A percentile compares a stretch with the other conserved stretches of the same genome.
These are phyloP conservation scores for Dasypus novemcinctus DNA, from an alignment of 2,113 vertebrate genomes.

Conservation along the genomic window DNA sequence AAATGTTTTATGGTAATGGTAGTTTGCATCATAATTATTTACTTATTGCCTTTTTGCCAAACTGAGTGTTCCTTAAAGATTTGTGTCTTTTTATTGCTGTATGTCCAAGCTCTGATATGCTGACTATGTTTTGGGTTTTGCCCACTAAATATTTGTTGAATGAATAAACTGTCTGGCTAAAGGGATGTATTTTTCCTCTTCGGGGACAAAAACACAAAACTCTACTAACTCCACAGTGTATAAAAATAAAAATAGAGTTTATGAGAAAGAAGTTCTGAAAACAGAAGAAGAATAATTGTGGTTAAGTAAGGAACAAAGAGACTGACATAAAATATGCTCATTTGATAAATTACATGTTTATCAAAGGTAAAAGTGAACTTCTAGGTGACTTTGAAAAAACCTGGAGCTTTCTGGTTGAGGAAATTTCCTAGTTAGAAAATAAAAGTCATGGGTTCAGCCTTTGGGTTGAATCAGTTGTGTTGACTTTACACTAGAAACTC, in stretches of 20 bases:
- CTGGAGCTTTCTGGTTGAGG: not conserved
- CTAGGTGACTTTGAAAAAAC: not conserved
- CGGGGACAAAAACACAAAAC: rapidly evolving
- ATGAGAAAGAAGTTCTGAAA: not conserved
- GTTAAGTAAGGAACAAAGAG: not conserved
- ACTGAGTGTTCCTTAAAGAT: not conserved
- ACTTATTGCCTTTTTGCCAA: not conserved
- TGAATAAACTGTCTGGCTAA: not conserved
- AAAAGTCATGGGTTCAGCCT: not conserved
- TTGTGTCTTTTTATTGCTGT: not conserved
- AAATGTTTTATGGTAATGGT: not conserved
- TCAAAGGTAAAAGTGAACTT: not conserved
- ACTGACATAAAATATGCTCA: not conserved
- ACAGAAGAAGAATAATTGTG: not conserved
- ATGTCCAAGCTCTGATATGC: rapidly evolving
- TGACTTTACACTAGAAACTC: not conserved
- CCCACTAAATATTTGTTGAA: not conserved
- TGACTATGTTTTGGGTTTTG: not conserved
- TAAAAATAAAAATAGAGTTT: not conserved
- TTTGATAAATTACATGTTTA: not conserved
- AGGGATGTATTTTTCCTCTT: no score
- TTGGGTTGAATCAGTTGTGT: not conserved
- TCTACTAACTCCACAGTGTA: rapidly evolving
- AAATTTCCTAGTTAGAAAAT: not conserved
- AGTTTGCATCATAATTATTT: not conserved